A percentile compares a stretch with the other conserved stretches of the same genome.
These are phyloP conservation scores for Hypotaenidia philippensis DNA, from an alignment of 2,797 vertebrate species.

Conservation along the genomic window DNA sequence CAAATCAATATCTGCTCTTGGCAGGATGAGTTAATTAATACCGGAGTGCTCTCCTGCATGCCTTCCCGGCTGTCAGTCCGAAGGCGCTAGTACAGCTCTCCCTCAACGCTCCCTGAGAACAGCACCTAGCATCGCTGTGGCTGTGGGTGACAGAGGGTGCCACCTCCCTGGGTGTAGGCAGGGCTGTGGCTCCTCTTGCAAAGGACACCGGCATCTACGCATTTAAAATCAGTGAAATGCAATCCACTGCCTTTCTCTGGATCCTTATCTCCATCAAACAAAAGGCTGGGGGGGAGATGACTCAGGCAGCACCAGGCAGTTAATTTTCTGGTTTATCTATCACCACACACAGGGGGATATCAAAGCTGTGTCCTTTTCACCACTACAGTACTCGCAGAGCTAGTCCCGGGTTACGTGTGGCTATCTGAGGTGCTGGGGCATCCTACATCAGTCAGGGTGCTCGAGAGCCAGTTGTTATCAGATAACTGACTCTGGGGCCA, in stretches of 20 bases:
- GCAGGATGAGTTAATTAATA: constrained; percentile 70
- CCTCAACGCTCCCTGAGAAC: neutral
- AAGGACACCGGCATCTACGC: neutral
- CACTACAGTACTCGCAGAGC: fast-evolving
- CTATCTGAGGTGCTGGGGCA: neutral
- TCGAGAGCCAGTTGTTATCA: neutral
- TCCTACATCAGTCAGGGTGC: fast-evolving
- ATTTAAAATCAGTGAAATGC: neutral
- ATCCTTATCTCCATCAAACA: neutral
- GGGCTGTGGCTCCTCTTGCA: neutral
- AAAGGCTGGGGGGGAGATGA: neutral
- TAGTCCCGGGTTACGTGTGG: neutral
- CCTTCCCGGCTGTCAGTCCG: neutral
- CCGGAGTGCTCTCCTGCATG: neutral
- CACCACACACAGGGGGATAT: neutral
- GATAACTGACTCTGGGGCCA: neutral
- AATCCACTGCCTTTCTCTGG: neutral
- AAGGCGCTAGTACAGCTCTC: neutral
- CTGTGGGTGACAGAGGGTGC: neutral
- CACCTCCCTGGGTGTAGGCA: fast-evolving
- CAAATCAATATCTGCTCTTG: constrained; percentile 74
- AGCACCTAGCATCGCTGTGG: neutral
- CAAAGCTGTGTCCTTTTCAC: neutral
- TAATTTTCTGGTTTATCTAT: neutral
- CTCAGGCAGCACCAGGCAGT: neutral